Percentiles rank a stretch among this genome's conserved stretches.
phyloP scores from a whole-genome alignment of 1,140 invertebrate species.

The Aricia agestis region DNA sequence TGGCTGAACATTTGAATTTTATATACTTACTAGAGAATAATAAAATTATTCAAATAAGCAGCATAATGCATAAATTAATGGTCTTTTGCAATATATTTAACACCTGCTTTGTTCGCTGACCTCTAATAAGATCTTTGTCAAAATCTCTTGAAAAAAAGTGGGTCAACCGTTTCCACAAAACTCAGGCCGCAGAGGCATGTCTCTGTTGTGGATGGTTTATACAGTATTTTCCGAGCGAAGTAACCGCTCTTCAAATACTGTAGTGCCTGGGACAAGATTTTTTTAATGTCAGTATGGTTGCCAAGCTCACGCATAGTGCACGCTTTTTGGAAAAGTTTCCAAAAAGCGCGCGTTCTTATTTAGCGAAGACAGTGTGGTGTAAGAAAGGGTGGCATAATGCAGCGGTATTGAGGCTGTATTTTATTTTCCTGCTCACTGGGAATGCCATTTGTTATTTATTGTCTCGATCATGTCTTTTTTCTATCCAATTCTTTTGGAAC shows the following conservation, averaged over 20 bases:
- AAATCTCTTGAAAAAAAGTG: neutral
- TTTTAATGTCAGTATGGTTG: too few relatives aligned
- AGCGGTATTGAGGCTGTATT: slow-evolving; percentile 17
- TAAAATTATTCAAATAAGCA: neutral
- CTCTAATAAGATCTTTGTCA: neutral
- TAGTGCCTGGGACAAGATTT: too few relatives aligned
- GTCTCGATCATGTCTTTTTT: slow-evolving; percentile 20
- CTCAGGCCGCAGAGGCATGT: too few relatives aligned
- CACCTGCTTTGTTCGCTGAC: neutral
- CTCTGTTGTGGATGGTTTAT: too few relatives aligned
- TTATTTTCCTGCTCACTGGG: slow-evolving; percentile 49
- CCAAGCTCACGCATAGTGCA: too few relatives aligned
- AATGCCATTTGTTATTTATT: slow-evolving; percentile 38
- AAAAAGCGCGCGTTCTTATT: neutral
- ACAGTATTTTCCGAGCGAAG: too few relatives aligned
- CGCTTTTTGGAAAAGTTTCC: too few relatives aligned
- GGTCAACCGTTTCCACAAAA: slow-evolving; percentile 1
- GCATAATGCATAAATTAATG: neutral
- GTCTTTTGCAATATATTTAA: neutral
- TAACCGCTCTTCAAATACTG: too few relatives aligned
- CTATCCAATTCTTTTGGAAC: slow-evolving; percentile 6
- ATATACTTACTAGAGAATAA: neutral
- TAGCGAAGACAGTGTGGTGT: neutral
- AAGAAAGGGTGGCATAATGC: slow-evolving; percentile 11
- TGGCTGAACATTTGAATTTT: too few relatives aligned